These are phyloP conservation scores for Zosterops borbonicus DNA, from an alignment of 2,113 vertebrate genomes.

Conservation along the genomic window DNA sequence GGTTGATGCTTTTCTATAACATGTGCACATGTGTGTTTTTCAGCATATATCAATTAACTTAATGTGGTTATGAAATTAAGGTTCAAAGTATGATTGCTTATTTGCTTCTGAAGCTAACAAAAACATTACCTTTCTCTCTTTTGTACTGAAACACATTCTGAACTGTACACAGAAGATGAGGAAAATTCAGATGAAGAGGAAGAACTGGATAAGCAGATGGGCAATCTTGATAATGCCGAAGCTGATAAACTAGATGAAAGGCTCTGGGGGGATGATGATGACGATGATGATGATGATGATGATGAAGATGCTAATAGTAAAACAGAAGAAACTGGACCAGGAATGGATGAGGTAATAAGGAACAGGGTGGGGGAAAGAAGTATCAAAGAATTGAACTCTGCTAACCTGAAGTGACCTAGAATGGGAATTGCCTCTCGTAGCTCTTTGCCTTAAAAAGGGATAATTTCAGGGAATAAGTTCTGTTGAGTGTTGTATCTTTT, in stretches of 20 bases:
- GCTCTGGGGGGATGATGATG: constrained; percentile 91
- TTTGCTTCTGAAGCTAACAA: background rate
- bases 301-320: constrained; percentile 76
- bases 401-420: background rate
- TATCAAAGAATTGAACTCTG: background rate
- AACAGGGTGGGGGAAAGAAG: background rate
- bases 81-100: background rate
- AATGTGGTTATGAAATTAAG: background rate
- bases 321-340: constrained; percentile 89
- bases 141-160: background rate
- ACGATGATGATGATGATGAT: constrained; percentile 44
- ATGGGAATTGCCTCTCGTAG: background rate
- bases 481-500: background rate
- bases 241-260: constrained; percentile 93
- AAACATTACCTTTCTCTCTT: background rate
- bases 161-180: constrained; percentile 76
- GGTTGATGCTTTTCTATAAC: background rate
- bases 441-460: background rate
- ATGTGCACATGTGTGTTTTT: background rate
- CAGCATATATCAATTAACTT: background rate
- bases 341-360: constrained; percentile 91
- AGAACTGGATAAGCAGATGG: constrained; percentile 96
- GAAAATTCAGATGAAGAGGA: constrained; percentile 84
- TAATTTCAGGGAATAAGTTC: background rate
- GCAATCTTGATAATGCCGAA: constrained; percentile 88